These are phyloP conservation scores for Hoplodrina blanda DNA, from an alignment of 2,888 invertebrate species.

Conservation along the genomic window DNA sequence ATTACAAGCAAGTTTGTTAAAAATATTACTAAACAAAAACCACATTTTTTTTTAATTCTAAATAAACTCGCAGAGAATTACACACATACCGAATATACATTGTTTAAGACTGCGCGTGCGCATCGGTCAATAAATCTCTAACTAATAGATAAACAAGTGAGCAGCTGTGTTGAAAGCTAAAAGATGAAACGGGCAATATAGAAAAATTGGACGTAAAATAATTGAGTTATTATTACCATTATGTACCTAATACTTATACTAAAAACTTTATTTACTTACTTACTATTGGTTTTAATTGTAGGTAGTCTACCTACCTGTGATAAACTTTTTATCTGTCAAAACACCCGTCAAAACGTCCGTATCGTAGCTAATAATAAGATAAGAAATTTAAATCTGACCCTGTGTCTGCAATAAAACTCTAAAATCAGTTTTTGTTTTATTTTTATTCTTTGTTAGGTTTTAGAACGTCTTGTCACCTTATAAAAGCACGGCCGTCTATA, in stretches of 20 bases:
- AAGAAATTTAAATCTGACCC: slow-evolving; percentile 31
- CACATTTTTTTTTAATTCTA: not conserved
- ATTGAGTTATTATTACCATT: no score
- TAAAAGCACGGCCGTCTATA: not conserved
- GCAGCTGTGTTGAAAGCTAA: slow-evolving; percentile 50
- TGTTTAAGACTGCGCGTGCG: slow-evolving; percentile 14
- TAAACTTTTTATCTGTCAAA: slow-evolving; percentile 31
- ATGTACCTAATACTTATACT: no score
- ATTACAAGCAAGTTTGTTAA: no score
- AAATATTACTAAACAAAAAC: no score
- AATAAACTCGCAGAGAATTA: slow-evolving; percentile 3
- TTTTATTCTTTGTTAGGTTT: slow-evolving; percentile 24
- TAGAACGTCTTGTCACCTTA: slow-evolving; percentile 17
- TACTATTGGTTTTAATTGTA: no score
- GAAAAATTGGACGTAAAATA: not conserved
- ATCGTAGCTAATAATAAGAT: slow-evolving; percentile 19
- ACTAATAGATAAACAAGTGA: slow-evolving; percentile 54
- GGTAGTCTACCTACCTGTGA: slow-evolving; percentile 27
- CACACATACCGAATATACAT: slow-evolving; percentile 1
- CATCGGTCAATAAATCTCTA: slow-evolving; percentile 41
- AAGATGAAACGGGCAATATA: slow-evolving; percentile 32
- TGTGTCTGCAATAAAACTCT: slow-evolving; percentile 9
- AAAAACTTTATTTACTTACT: no score
- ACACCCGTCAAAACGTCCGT: not conserved
- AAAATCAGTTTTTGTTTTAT: slow-evolving; percentile 11